Evolutionary conservation across 1,140 invertebrate species (phyloP).

Genomic region (Eufriesea mexicana): DNA sequence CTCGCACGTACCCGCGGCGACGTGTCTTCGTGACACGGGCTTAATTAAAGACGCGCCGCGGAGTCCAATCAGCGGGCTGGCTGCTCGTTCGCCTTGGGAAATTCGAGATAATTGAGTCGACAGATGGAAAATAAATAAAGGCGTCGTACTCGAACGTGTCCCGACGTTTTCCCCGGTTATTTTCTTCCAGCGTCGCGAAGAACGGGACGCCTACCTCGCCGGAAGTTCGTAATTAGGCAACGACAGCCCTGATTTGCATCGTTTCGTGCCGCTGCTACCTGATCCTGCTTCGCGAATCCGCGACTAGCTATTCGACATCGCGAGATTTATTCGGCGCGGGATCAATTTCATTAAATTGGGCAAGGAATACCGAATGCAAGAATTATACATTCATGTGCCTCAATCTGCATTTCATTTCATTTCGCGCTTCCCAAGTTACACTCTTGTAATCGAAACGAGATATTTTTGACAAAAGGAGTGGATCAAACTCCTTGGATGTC

Average conservation of each 20-base stretch:
- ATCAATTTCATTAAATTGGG: background rate
- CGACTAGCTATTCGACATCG: no score
- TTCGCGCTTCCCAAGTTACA: background rate
- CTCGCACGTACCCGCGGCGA: background rate
- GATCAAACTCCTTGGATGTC: background rate
- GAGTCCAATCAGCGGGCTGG: conserved; percentile 8
- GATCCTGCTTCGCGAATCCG: no score
- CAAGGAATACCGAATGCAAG: background rate
- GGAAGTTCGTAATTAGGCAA: no score
- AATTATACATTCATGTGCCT: background rate
- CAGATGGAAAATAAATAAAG: background rate
- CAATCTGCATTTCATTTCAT: background rate
- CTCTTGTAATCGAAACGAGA: no score
- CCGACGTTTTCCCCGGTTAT: background rate
- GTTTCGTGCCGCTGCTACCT: no score
- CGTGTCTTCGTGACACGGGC: background rate
- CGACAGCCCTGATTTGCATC: no score
- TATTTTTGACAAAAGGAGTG: background rate
- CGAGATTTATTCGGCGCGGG: no score
- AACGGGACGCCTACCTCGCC: no score
- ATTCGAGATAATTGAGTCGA: conserved; percentile 16
- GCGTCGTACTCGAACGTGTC: background rate
- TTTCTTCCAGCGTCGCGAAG: no score
- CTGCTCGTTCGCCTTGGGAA: conserved; percentile 5
- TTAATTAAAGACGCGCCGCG: conserved; percentile 14